phyloP scores from a whole-genome alignment of 1,140 invertebrate genomes.

The Homarus americanus region DNA sequence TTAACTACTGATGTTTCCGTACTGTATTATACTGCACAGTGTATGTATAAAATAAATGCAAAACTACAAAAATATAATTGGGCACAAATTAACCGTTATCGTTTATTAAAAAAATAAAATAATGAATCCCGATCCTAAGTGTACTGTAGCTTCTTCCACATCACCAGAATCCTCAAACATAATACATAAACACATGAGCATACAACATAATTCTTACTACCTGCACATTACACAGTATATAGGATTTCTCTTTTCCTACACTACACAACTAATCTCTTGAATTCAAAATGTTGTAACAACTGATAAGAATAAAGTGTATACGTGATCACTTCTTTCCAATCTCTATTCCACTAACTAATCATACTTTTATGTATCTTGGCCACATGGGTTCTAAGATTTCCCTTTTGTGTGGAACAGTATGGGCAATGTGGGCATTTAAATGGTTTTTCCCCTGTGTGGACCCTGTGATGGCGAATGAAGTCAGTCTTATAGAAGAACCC shows the following conservation, averaged over 20 bases:
- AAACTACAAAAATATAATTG: no score
- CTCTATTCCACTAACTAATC: not conserved
- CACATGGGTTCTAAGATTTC: constrained; percentile 41
- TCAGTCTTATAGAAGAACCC: constrained; percentile 34
- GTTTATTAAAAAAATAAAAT: no score
- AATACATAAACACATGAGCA: not conserved
- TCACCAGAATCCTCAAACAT: not conserved
- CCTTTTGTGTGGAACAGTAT: constrained; percentile 49
- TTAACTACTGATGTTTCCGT: no score
- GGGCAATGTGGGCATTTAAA: constrained; percentile 46
- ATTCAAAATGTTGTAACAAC: not conserved
- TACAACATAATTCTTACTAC: not conserved
- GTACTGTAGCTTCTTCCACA: no score
- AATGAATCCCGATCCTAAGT: no score
- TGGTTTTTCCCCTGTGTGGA: constrained; percentile 54
- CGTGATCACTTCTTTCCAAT: not conserved
- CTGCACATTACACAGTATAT: no score
- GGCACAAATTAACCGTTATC: no score
- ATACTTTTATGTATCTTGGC: constrained; percentile 19
- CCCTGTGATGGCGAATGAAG: constrained; percentile 22
- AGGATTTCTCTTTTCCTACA: no score
- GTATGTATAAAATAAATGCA: no score
- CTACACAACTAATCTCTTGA: not conserved
- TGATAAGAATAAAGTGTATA: not conserved
- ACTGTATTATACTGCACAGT: no score